Conservation (phyloP, 2,888 invertebrate genomes). For the Tenthredo notha region DNA sequence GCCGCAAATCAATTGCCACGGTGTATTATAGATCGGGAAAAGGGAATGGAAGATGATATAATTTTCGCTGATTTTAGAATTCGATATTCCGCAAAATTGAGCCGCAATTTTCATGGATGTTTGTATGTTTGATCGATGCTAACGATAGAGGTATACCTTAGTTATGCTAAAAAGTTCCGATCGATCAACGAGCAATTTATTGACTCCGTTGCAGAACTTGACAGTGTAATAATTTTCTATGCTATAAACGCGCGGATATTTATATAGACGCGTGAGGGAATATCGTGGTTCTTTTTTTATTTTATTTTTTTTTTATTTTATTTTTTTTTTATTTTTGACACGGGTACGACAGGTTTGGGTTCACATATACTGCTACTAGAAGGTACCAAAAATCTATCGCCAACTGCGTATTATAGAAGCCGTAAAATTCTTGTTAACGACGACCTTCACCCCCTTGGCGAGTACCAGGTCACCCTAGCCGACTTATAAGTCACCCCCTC, state of each 20-base stretch:
- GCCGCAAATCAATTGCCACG: not conserved
- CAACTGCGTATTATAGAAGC: conserved; percentile 6
- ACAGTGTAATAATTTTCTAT: not conserved
- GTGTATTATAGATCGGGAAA: not conserved
- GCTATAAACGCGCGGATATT: not conserved
- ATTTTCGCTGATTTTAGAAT: not conserved
- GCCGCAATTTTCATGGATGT: not conserved
- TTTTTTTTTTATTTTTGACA: too few species aligned
- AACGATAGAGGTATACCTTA: not conserved
- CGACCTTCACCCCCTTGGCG: conserved; percentile 51
- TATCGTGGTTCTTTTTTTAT: not conserved
- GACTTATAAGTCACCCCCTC: not conserved
- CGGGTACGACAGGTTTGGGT: not conserved
- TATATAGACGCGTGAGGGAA: not conserved
- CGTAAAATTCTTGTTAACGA: conserved; percentile 20
- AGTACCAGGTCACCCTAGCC: conserved; percentile 20
- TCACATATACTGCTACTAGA: not conserved
- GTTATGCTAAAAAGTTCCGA: not conserved
- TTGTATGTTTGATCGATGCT: not conserved
- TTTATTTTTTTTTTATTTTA: too few species aligned
- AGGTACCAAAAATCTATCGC: conserved; percentile 19
- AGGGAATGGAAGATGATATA: not conserved
- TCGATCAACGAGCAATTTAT: not conserved
- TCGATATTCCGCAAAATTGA: not conserved
- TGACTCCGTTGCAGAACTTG: conserved; percentile 4